These are phyloP conservation scores for Monomorium pharaonis DNA, from an alignment of 1,140 invertebrate genomes.

Conservation along the genomic window DNA sequence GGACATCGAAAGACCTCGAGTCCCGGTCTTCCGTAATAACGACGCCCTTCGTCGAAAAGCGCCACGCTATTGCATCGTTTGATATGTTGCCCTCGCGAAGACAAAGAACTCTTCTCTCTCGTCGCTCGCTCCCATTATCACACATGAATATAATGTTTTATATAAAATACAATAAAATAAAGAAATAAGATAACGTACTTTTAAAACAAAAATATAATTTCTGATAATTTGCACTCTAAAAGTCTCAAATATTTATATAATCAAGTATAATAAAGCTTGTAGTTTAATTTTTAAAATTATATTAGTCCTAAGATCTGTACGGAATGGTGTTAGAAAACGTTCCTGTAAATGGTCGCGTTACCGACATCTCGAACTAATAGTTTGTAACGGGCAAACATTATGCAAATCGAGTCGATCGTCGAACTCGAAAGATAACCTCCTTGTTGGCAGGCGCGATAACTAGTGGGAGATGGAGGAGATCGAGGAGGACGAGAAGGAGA, in stretches of 20 bases:
- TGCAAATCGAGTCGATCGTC: constrained; percentile 79
- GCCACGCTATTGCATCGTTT: constrained; percentile 45
- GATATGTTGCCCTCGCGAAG: constrained; percentile 32
- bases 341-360: background rate
- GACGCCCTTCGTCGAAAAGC: constrained; percentile 27
- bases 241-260: background rate
- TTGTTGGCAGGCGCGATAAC: constrained; percentile 73
- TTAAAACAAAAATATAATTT: background rate
- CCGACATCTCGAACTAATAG: constrained; percentile 26
- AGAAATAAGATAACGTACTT: background rate
- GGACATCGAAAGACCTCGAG: constrained; percentile 69
- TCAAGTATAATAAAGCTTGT: background rate
- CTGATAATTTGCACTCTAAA: background rate
- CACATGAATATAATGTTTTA: background rate
- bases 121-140: background rate
- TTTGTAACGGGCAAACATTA: constrained; percentile 71
- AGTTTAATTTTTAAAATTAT: background rate
- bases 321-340: background rate
- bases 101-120: constrained; percentile 11
- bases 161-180: background rate
- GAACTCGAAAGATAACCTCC: constrained; percentile 77
- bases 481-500: constrained; percentile 61
- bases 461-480: constrained; percentile 60
- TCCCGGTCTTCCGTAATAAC: constrained; percentile 68
- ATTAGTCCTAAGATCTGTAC: background rate